phyloP scores from a whole-genome alignment of 2,113 vertebrate genomes.

The Perccottus glenii region DNA sequence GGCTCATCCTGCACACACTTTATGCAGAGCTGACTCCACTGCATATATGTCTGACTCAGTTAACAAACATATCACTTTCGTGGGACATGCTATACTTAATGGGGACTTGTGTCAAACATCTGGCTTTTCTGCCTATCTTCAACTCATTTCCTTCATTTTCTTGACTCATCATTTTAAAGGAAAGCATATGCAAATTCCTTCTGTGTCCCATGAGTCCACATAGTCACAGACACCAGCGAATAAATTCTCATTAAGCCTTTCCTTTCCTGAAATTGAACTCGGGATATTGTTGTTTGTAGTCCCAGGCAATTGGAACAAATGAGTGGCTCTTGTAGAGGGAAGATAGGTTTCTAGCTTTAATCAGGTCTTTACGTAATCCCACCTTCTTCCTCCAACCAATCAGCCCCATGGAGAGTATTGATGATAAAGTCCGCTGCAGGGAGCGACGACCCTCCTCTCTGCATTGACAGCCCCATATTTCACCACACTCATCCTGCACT shows the following conservation, averaged over 20 bases:
- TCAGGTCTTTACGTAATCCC: conserved; percentile 21
- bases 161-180: conserved; percentile 64
- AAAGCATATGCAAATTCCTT: conserved; percentile 61
- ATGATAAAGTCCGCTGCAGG: conserved; percentile 66
- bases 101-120: conserved; percentile 61
- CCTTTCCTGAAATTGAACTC: conserved; percentile 58
- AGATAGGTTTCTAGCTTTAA: conserved; percentile 52
- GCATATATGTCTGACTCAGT: conserved; percentile 50
- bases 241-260: conserved; percentile 75
- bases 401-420: conserved; percentile 48
- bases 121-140: conserved; percentile 49
- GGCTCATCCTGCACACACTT: conserved; percentile 56
- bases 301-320: conserved; percentile 73
- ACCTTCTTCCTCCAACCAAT: background rate
- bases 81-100: conserved; percentile 33
- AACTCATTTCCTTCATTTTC: conserved; percentile 51
- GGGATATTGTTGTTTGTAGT: conserved; percentile 66
- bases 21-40: conserved; percentile 49
- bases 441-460: conserved; percentile 43
- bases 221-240: conserved; percentile 48
- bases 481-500: conserved; percentile 54
- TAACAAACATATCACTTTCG: conserved; percentile 66
- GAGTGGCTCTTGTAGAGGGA: conserved; percentile 49
- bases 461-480: conserved; percentile 64
- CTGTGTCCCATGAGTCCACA: conserved; percentile 46